Conservation (phyloP, 2,888 invertebrate genomes). For the Aleiodes alternator region DNA sequence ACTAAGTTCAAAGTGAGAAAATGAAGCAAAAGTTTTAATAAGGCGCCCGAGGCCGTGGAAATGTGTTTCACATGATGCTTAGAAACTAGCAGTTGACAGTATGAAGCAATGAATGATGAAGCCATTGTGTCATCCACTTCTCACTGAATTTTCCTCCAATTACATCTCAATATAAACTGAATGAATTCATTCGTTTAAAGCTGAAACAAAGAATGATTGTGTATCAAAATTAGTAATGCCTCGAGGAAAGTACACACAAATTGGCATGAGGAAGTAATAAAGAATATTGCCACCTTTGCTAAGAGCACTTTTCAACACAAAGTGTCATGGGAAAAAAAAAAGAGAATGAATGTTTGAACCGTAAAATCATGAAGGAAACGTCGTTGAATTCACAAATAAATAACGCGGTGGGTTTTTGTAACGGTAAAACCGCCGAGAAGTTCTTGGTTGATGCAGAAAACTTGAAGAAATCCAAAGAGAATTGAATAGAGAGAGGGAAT, state of each 20-base stretch:
- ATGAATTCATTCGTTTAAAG: too few relatives aligned
- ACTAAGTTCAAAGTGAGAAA: neutral
- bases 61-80: too few relatives aligned
- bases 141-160: too few relatives aligned
- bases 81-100: too few relatives aligned
- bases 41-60: too few relatives aligned
- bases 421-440: slow-evolving; percentile 24
- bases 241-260: neutral
- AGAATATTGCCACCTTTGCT: slow-evolving; percentile 18
- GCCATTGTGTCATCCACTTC: too few relatives aligned
- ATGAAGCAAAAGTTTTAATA: too few relatives aligned
- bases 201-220: too few relatives aligned
- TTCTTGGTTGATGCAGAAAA: neutral
- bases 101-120: too few relatives aligned
- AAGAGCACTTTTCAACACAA: neutral
- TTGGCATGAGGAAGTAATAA: slow-evolving; percentile 33
- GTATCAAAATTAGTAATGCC: neutral
- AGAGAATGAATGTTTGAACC: neutral
- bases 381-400: slow-evolving; percentile 29
- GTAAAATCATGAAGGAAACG: slow-evolving; percentile 17
- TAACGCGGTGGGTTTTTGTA: slow-evolving; percentile 19
- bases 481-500: slow-evolving; percentile 10
- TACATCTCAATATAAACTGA: too few relatives aligned
- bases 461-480: too few relatives aligned
- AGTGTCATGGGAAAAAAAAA: slow-evolving; percentile 31